Evolutionary conservation across 2,888 invertebrate species (phyloP).

Genomic region (Gymnosoma rotundatum): DNA sequence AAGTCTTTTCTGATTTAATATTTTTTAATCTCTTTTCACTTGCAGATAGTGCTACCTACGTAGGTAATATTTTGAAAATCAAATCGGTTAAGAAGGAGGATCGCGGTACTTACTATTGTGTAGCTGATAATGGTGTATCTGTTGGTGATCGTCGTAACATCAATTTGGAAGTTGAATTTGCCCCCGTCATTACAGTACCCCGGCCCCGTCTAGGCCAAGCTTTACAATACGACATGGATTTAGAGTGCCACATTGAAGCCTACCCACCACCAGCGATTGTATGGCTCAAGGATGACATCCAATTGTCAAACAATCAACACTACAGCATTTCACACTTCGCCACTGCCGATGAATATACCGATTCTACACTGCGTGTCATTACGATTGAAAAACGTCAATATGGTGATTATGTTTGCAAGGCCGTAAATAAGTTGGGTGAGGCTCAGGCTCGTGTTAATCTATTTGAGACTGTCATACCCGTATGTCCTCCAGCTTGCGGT

Average conservation of each 20-base stretch:
- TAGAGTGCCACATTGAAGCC: slow-evolving; percentile 97
- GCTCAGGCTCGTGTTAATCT: slow-evolving; percentile 91
- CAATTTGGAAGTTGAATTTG: slow-evolving; percentile 94
- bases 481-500: slow-evolving; percentile 95
- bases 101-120: slow-evolving; percentile 96
- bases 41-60: slow-evolving; percentile 83
- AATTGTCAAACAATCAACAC: slow-evolving; percentile 94
- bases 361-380: slow-evolving; percentile 93
- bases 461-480: slow-evolving; percentile 94
- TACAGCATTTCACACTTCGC: slow-evolving; percentile 95
- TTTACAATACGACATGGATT: slow-evolving; percentile 95
- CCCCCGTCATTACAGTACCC: slow-evolving; percentile 93
- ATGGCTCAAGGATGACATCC: slow-evolving; percentile 93
- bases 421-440: slow-evolving; percentile 92
- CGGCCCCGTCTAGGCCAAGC: slow-evolving; percentile 92
- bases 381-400: slow-evolving; percentile 96
- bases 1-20: neutral
- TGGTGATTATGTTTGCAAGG: slow-evolving; percentile 92
- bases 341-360: slow-evolving; percentile 95
- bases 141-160: slow-evolving; percentile 92
- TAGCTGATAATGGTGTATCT: slow-evolving; percentile 94
- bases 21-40: slow-evolving; percentile 30
- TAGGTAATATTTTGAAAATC: slow-evolving; percentile 91
- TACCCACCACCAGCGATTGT: slow-evolving; percentile 96
- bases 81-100: slow-evolving; percentile 92